These are phyloP conservation scores for Caenorhabditis panamensis DNA, from an alignment of 2,888 invertebrate genomes.

Conservation along the genomic window DNA sequence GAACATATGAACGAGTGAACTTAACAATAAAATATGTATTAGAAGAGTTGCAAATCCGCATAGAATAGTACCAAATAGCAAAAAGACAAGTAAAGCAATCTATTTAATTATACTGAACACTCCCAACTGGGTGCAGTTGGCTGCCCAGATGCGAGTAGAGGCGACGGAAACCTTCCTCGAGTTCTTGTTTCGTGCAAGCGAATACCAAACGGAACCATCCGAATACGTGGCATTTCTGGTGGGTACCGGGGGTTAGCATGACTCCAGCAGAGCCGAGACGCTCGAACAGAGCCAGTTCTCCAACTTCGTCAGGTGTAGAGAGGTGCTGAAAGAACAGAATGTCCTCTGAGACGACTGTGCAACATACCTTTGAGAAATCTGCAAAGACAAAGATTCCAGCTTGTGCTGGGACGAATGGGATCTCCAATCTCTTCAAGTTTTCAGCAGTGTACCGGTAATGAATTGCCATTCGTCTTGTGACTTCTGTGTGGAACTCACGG, in stretches of 20 bases:
- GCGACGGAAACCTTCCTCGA: slow-evolving; percentile 75
- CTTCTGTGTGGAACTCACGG: slow-evolving; percentile 58
- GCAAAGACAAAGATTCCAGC: slow-evolving; percentile 71
- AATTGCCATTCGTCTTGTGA: slow-evolving; percentile 57
- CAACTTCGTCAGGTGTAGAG: slow-evolving; percentile 27
- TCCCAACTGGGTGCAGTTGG: slow-evolving; percentile 38
- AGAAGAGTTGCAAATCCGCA: too few species aligned
- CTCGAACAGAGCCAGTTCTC: slow-evolving; percentile 64
- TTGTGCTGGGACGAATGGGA: slow-evolving; percentile 64
- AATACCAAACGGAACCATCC: slow-evolving; percentile 81
- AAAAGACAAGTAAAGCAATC: slow-evolving; percentile 52
- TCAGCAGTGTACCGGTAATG: slow-evolving; percentile 66
- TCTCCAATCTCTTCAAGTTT: slow-evolving; percentile 62
- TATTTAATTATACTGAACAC: slow-evolving; percentile 39
- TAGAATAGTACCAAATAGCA: too few species aligned
- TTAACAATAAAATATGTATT: too few species aligned
- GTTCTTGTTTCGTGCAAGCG: slow-evolving; percentile 68
- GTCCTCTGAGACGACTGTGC: too few species aligned
- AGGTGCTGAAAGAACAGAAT: slow-evolving; percentile 54
- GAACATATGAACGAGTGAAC: too few species aligned
- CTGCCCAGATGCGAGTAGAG: slow-evolving; percentile 32
- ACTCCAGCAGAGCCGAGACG: slow-evolving; percentile 68
- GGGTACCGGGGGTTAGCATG: slow-evolving; percentile 77
- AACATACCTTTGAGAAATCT: slow-evolving; percentile 71
- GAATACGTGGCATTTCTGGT: slow-evolving; percentile 71